phyloP scores from a whole-genome alignment of 2,797 vertebrate species.

The Sternarchorhynchus goeldii region DNA sequence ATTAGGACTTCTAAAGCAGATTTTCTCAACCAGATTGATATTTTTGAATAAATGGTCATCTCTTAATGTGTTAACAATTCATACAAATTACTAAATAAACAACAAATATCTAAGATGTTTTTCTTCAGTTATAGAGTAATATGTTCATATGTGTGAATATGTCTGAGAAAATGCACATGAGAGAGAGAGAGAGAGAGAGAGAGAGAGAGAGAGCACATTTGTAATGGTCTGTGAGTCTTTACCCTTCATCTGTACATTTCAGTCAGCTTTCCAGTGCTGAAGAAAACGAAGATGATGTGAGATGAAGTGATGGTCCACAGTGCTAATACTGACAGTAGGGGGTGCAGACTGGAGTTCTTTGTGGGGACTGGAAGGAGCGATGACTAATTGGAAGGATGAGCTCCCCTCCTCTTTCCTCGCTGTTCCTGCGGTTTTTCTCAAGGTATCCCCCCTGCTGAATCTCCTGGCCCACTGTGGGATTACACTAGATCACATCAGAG shows the following conservation, averaged over 20 bases:
- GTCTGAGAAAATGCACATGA: neutral
- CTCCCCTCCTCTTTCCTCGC: conserved; percentile 57
- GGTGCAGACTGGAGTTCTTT: conserved; percentile 42
- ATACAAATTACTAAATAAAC: neutral
- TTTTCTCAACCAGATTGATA: neutral
- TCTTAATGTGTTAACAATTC: neutral
- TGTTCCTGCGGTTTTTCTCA: conserved; percentile 57
- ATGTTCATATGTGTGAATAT: neutral
- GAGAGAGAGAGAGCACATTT: neutral
- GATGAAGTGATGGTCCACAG: conserved; percentile 37
- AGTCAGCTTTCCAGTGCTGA: conserved; percentile 10
- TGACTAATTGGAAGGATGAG: conserved; percentile 58
- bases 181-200: neutral
- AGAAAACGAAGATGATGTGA: conserved; percentile 9
- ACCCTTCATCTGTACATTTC: conserved; percentile 11
- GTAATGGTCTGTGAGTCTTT: no score
- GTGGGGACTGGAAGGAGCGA: conserved; percentile 43
- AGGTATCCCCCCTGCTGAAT: conserved; percentile 61
- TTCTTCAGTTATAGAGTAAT: neutral
- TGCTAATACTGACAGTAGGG: conserved; percentile 55
- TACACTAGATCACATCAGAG: conserved; percentile 61
- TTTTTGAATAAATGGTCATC: neutral
- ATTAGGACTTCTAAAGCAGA: neutral
- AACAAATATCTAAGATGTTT: no score
- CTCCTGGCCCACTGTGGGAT: conserved; percentile 56